Percentiles rank a stretch among this genome's conserved stretches.
phyloP scores from a whole-genome alignment of 2,888 invertebrate genomes.

The Nephrotoma appendiculata region DNA sequence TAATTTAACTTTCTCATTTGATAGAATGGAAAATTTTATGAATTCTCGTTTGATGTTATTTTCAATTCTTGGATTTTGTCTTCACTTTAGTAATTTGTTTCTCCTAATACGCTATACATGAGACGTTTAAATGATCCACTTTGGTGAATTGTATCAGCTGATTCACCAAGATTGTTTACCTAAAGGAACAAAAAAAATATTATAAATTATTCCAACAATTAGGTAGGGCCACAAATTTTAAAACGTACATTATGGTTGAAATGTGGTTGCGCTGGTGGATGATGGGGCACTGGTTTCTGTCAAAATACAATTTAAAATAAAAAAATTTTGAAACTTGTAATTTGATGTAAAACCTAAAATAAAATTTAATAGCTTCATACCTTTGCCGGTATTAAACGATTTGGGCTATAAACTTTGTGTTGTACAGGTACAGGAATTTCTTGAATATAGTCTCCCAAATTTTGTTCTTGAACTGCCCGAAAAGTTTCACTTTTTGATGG shows the following conservation, averaged over 20 bases:
- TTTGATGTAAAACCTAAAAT: not conserved
- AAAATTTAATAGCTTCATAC: slow-evolving; percentile 22
- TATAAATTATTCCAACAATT: not conserved
- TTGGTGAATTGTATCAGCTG: slow-evolving; percentile 74
- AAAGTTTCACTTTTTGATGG: slow-evolving; percentile 79
- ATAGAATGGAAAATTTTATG: not conserved
- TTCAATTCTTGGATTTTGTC: slow-evolving; percentile 4
- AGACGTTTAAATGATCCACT: slow-evolving; percentile 85
- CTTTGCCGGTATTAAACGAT: slow-evolving; percentile 38
- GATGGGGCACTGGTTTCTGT: slow-evolving; percentile 21
- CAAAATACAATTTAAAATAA: slow-evolving; percentile 6
- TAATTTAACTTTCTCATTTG: not conserved
- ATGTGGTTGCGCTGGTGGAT: slow-evolving; percentile 26
- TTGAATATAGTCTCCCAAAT: slow-evolving; percentile 44
- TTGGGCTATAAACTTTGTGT: slow-evolving; percentile 56
- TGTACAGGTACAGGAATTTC: slow-evolving; percentile 59
- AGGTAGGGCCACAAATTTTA: not conserved
- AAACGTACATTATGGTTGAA: slow-evolving; percentile 8
- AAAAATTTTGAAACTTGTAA: not conserved
- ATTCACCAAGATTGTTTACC: slow-evolving; percentile 48
- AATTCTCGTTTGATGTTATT: not conserved
- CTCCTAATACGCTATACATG: slow-evolving; percentile 80
- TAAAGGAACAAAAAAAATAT: not conserved
- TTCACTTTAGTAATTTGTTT: slow-evolving; percentile 43
- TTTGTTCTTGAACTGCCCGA: slow-evolving; percentile 71